A percentile compares a stretch with the other conserved stretches of the same genome.
Conservation (phyloP, 1,140 invertebrate genomes). For the Pseudobourletiella spinata region DNA sequence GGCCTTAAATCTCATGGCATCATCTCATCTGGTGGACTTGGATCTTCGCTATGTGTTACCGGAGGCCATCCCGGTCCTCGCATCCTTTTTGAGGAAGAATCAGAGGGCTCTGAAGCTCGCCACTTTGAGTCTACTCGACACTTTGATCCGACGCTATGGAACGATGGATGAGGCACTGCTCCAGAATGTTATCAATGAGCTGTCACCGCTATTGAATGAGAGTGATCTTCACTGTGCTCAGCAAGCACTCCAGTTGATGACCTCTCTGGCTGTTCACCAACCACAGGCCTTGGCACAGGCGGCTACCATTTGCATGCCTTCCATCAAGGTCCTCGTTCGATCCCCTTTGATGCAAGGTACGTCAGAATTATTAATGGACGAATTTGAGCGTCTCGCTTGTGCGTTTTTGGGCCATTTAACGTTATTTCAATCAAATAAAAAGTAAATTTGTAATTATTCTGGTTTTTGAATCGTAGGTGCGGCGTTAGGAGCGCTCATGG, state of each 20-base stretch:
- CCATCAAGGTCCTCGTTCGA: constrained; percentile 75
- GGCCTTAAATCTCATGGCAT: constrained; percentile 86
- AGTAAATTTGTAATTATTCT: constrained; percentile 24
- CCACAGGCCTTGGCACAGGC: constrained; percentile 50
- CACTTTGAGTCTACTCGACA: constrained; percentile 82
- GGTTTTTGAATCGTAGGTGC: constrained; percentile 49
- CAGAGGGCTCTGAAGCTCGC: constrained; percentile 87
- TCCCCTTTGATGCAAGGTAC: constrained; percentile 75
- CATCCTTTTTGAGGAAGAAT: constrained; percentile 93
- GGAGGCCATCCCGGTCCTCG: constrained; percentile 82
- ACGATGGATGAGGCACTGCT: constrained; percentile 42
- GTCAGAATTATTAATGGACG: background rate
- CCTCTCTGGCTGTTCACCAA: constrained; percentile 61
- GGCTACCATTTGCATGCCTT: constrained; percentile 61
- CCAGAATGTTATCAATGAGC: constrained; percentile 59
- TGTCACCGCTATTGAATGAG: constrained; percentile 83
- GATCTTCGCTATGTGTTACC: constrained; percentile 75
- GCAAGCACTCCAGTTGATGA: constrained; percentile 66
- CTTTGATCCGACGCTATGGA: constrained; percentile 59
- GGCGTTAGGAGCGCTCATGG: constrained; percentile 76
- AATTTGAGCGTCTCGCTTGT: too few relatives aligned
- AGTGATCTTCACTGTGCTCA: constrained; percentile 93
- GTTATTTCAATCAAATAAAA: constrained; percentile 4
- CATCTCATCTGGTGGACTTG: constrained; percentile 70
- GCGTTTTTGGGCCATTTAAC: too few relatives aligned